A percentile compares a stretch with the other conserved stretches of the same genome.
These are phyloP conservation scores for Dendrophyllia cribrosa DNA, from an alignment of 64 coral and sea anemone genomes.

Conservation along the genomic window DNA sequence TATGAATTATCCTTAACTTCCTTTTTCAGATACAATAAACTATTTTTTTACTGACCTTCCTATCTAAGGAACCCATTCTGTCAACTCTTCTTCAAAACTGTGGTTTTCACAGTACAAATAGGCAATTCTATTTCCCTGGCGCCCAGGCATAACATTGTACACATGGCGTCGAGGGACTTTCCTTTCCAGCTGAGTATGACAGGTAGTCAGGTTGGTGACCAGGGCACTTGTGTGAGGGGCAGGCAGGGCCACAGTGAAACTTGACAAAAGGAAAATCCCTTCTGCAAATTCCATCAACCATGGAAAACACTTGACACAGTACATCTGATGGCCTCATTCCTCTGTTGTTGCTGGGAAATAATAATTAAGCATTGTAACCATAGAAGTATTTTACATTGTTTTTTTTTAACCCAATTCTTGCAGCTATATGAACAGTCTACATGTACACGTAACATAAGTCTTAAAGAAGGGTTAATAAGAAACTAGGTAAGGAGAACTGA, in stretches of 20 bases:
- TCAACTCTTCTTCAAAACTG: background rate
- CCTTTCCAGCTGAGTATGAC: background rate
- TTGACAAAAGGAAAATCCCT: slow-evolving; percentile 49
- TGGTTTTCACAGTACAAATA: slow-evolving; percentile 11
- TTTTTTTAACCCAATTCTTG: background rate
- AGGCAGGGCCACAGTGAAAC: slow-evolving; percentile 79
- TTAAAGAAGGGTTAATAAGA: no score
- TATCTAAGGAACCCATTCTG: slow-evolving; percentile 22
- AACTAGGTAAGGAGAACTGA: no score
- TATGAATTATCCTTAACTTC: no score
- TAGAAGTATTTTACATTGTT: no score
- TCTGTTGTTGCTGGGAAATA: background rate
- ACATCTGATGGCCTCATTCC: slow-evolving; percentile 53
- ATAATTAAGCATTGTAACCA: no score
- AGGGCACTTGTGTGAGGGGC: slow-evolving; percentile 50
- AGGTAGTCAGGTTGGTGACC: slow-evolving; percentile 37
- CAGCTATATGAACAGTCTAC: no score
- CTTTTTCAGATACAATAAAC: no score
- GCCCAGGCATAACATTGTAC: slow-evolving; percentile 54
- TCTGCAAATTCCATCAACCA: slow-evolving; percentile 56
- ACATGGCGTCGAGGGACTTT: slow-evolving; percentile 26
- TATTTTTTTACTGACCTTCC: background rate
- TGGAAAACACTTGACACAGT: slow-evolving; percentile 40
- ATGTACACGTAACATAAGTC: no score
- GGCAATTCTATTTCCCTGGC: background rate